Conservation (phyloP, 2,113 vertebrate species). For the Colaptes auratus region DNA sequence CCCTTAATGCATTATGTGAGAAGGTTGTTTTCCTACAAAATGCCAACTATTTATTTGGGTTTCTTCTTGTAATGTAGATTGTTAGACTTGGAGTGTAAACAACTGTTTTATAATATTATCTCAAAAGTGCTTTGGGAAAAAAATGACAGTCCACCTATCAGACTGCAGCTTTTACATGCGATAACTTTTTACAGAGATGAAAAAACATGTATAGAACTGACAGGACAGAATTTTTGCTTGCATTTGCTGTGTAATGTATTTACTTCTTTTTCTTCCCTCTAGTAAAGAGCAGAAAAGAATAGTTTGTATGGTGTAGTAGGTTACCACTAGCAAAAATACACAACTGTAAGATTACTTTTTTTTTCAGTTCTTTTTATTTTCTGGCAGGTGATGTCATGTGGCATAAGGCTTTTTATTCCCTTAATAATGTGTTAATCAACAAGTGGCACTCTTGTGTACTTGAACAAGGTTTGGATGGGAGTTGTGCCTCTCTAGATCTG, state of each 20-base stretch:
- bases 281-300: background rate
- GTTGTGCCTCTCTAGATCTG: background rate
- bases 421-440: background rate
- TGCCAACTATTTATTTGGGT: background rate
- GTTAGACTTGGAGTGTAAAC: background rate
- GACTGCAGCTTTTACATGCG: no score
- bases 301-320: background rate
- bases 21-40: background rate
- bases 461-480: background rate
- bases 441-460: background rate
- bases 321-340: background rate
- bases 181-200: background rate
- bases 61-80: background rate
- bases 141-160: background rate
- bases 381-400: background rate
- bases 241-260: background rate
- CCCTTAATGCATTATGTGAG: background rate
- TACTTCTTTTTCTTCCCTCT: background rate
- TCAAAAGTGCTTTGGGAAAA: background rate
- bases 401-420: background rate
- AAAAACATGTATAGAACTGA: background rate
- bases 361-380: background rate
- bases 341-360: background rate
- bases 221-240: background rate
- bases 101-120: background rate